Conservation (phyloP, 2,888 invertebrate species). For the Tyria jacobaeae region DNA sequence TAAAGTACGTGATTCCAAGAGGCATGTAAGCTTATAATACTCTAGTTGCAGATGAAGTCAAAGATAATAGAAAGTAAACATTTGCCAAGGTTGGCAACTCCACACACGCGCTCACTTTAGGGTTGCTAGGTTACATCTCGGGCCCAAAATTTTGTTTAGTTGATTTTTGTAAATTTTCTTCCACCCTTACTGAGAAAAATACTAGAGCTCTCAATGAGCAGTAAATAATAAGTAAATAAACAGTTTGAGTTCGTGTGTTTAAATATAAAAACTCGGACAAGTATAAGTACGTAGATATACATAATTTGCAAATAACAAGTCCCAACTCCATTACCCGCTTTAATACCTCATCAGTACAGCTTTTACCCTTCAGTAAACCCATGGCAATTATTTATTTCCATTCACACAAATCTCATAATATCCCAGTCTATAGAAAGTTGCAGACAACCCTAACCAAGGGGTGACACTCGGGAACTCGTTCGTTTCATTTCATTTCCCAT, state of each 20-base stretch:
- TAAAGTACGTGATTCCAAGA: slow-evolving; percentile 34
- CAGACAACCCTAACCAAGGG: slow-evolving; percentile 53
- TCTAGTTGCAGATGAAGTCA: slow-evolving; percentile 52
- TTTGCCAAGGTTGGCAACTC: slow-evolving; percentile 59
- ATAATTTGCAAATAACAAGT: background rate
- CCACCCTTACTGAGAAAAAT: background rate
- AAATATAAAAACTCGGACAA: background rate
- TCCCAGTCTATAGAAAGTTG: slow-evolving; percentile 19
- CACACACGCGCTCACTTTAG: slow-evolving; percentile 31
- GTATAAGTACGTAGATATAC: no score
- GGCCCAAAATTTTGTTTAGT: background rate
- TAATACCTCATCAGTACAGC: slow-evolving; percentile 22
- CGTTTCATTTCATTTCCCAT: slow-evolving; percentile 78
- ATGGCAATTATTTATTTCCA: slow-evolving; percentile 27
- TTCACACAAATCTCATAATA: slow-evolving; percentile 26
- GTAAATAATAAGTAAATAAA: background rate
- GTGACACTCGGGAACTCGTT: slow-evolving; percentile 60
- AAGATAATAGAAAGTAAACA: slow-evolving; percentile 76
- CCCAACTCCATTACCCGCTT: slow-evolving; percentile 5
- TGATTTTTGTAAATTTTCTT: background rate
- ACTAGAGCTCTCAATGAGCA: background rate
- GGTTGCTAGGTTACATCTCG: slow-evolving; percentile 18
- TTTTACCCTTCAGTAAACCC: slow-evolving; percentile 17
- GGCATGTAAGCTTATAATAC: slow-evolving; percentile 26
- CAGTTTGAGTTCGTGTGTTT: background rate